Base-by-base conservation (phyloP, 1,140 invertebrate genomes). In the Heliothis virescens region DNA sequence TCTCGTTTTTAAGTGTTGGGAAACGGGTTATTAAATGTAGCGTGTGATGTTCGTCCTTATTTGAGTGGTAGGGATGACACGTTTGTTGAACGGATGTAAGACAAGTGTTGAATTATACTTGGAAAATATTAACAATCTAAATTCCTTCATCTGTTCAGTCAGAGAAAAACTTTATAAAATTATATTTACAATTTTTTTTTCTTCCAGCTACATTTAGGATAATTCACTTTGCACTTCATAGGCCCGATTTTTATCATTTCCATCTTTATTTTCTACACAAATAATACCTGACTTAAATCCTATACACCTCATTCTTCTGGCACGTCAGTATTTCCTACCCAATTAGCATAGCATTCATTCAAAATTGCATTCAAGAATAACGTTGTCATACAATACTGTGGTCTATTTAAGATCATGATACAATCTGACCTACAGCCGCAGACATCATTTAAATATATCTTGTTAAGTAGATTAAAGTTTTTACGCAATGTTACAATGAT, bases 381-480 rank as follows among this genome's bases (percentile, higher is more conserved):
- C 73, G 72, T 79, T 82, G 76, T 74, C 78, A 79, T 79, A 83
- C 71, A 76, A 73, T 79, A 52, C 71, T 47, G 55, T 67, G 80
- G 73, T 86, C 82, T 83, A 85, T 86, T 86, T 88, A 80, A 82
- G 82, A 76, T 15, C 71, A 77, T 81, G 87, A 88, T 84, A 88
- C 69, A 81, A 86, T 88, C 83, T 82, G 79, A 57, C 82, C 79
- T 74, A 84, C 81, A 82, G 52, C 15, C 53, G 48, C 79, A 74
- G 82, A 82, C 81, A 82, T 82, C 67, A 87, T 86, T 85, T 82
- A 84, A 86, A 83, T 86, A 81, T 80, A 83, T 80, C 83, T 86
- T 83, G 84, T 85, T 85, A 85, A 86, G 82, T 82, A 86, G 85
- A 88, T 88, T 88, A 81, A 83, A 84, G 71, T 88, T 87, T 87